Base-by-base conservation (phyloP, 2,113 vertebrate species). In the Misgurnus mizolepis region DNA sequence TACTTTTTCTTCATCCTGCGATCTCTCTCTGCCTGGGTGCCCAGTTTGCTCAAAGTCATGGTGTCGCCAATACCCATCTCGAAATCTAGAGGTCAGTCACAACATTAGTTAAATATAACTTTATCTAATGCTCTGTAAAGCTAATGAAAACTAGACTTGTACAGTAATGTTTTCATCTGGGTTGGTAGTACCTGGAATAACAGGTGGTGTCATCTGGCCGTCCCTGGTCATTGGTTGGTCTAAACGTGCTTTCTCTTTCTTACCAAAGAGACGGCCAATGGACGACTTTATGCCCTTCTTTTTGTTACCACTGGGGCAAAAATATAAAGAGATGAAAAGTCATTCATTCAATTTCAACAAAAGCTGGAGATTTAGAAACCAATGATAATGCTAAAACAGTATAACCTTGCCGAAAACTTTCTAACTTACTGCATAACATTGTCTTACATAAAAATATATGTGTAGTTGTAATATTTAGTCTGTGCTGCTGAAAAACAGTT, bases 261-360 rank as follows among this genome's bases (percentile, higher is more conserved):
- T 98, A 83, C 97, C 96, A 82, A 99, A 98, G 76, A 99, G 90
- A 53, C 96, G 95, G 41, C 96, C 96, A 0, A 99, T 97, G 84
- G 97, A 98, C 0, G 96, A 98, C 88, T 96, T 99, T 89, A 99
- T 98, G 79, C 97, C 96, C 90, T 96, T 98, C 90, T 96, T 97
- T 92, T 94, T 97, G 90, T 95, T 94, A 12, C 91, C 92, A 84
- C 96, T 98, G 90, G 76, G 55, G 78, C 8, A 74, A 39, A 72
- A 18, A 64, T 11, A 62, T 12, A n/a, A 49, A 60, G 49, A 7
- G 15, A 62, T 41, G 34, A 2, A 41, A 3, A 50, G n/a, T 8
- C 3, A 47, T 47, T 6, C 27, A 34, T 2, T 34, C 27, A 34
- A 34, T 34, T 34, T 34, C 27, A 34, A 22, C 22, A 22, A 22